Evolutionary conservation across 1,140 invertebrate species (phyloP), one percentile per base, ranked within the genome.

Genomic region (Anastrepha ludens): DNA sequence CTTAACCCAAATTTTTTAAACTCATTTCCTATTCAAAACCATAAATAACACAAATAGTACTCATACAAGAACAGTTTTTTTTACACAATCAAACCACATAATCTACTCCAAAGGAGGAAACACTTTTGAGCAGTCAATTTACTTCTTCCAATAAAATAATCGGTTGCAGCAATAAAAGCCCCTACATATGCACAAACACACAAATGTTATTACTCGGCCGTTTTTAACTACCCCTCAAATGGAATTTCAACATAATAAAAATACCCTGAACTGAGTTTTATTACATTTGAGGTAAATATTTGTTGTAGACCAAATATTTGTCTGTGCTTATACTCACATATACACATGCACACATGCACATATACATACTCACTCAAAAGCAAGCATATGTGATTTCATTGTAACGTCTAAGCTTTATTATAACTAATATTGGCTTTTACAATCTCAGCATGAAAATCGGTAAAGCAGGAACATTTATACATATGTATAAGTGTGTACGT

Each of bases 211-310:
- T 62, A 17, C 11, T 55, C 50, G 17, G 20, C 8, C 9, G 3
- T 15, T 29, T 55, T 15, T 11, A n/a, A 81, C 55, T 50, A 9
- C 47, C 9, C 20, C 11, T 29, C 44, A 81, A 81, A 58, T 20
- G 17, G 74, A 81, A 47, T 20, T 50, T 81, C 74, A 81, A 55
- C 47, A 50, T 81, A 29, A 81, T 74, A 81, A 55, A 81, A 81
- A 81, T 81, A 81, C 55, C 47, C 47, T 74, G 39, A 74, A 15
- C 13, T 11, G 7, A 55, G 17, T 81, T 81, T 81, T 55, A 81
- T 81, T 81, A 41, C 74, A 81, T 81, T 81, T 50, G 74, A 81
- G 74, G 74, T 58, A 81, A 81, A 81, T 81, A 81, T 55, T 55
- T 81, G 47, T 3, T 55, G n/a, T 2, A 4, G 39, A 74, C 11